Base-by-base conservation (phyloP, 2,888 invertebrate genomes). In the Chaetogeoica ovagalla region DNA sequence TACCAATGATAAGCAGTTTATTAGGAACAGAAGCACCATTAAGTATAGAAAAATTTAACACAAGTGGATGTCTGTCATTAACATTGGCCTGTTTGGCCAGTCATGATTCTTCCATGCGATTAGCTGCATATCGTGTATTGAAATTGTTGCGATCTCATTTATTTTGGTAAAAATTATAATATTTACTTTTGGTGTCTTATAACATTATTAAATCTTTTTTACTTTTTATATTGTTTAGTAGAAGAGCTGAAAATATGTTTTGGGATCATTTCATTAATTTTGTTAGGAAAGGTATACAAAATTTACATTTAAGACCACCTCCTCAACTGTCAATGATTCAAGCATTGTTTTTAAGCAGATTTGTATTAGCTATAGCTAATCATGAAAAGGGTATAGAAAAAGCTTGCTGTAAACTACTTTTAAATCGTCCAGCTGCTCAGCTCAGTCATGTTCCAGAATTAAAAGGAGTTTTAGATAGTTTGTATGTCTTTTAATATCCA, bases 11-110 rank as follows among this genome's bases (percentile, higher is more conserved):
- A 85, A 90, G 90, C 82, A 90, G 91, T 84, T 86, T 94, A 66
- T 87, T 95, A 82, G 90, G 92, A 0, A 92, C 94, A 7, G 93
- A 93, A 83, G 91, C 92, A 63, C 89, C 90, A 72, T 90, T 94
- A 1, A 90, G 92, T 23, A 91, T 92, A 81, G 90, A 91, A 84
- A 90, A 90, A 86, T 89, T 94, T 82, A 88, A 91, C 23, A 89
- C 92, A 82, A 90, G 89, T 82, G 93, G 94, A 1, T 89, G 92
- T 65, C 87, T 96, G 75, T 90, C 92, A 3, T 86, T 94, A 43
- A 89, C 90, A 0, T 89, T 95, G 73, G 88, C 90, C 83, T 92
- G 92, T 0, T 88, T 95, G 17, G 90, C 92, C 77, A 92, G 93
- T 74, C 87, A 89, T 82, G 91, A 92, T 84, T 87, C 88, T 43